Conservation (phyloP, 2,113 vertebrate genomes). For the Caretta caretta region DNA sequence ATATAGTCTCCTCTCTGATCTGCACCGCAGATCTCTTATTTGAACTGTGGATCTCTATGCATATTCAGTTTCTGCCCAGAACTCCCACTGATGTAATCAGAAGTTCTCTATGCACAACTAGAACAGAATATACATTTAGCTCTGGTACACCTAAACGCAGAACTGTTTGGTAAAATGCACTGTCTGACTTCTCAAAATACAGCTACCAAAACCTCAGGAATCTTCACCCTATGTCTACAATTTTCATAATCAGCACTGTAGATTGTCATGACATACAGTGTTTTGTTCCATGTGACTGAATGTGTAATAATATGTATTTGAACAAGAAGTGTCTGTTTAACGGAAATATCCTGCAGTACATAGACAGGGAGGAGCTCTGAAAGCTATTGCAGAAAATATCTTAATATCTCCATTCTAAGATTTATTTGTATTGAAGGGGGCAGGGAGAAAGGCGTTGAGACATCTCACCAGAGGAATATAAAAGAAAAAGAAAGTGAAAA, state of each 20-base stretch:
- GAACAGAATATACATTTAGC: background rate
- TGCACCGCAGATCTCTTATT: background rate
- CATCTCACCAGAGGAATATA: background rate
- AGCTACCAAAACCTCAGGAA: background rate
- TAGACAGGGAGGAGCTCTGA: background rate
- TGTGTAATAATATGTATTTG: background rate
- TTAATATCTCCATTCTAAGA: slow-evolving; percentile 7
- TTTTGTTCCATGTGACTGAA: background rate
- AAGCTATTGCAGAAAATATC: slow-evolving; percentile 3
- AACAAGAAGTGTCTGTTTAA: background rate
- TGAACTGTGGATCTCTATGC: background rate
- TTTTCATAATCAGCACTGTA: background rate
- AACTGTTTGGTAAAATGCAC: background rate
- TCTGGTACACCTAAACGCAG: background rate
- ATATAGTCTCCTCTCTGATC: background rate
- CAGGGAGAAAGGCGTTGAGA: background rate
- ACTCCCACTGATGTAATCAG: background rate
- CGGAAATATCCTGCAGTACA: background rate
- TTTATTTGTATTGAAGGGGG: background rate
- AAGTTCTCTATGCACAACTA: background rate
- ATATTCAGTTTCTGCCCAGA: background rate
- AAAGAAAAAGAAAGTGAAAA: background rate
- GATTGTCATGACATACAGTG: background rate
- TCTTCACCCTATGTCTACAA: background rate
- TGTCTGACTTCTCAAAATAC: background rate